Evolutionary conservation across 2,888 invertebrate genomes (phyloP), one percentile per base, ranked within the genome.

Genomic region (Microchrysa polita): DNA sequence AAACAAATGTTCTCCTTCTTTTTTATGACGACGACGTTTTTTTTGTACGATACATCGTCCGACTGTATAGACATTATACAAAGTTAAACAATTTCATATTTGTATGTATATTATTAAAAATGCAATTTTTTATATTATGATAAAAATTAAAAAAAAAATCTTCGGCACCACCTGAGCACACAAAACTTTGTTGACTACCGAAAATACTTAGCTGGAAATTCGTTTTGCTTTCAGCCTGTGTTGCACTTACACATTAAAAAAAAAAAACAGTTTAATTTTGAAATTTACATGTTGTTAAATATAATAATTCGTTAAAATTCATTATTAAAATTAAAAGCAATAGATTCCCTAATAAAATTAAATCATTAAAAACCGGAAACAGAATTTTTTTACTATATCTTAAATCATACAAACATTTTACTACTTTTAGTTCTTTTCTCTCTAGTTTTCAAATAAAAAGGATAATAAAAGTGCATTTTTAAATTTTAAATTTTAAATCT

Each of bases 1-100:
- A 5, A 65, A n/a, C n/a, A n/a, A n/a, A 44, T 65, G 65, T 65
- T 65, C 65, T 65, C n/a, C n/a, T n/a, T n/a, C n/a, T 65, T 61
- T 65, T 34, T 34, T 34, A 7, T 42, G 65, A 65, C 44, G 65
- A 65, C 44, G 48, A 65, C 44, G 65, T 65, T 65, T 44, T 65
- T 65, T 61, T 65, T 65, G 44, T 65, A 65, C 65, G 12, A 65
- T 16, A 12, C 65, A 65, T 48, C 65, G 48, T 65, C 22, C 65
- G 65, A 44, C 22, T 10, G 48, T 48, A n/a, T n/a, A 48, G 65
- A 48, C 7, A 55, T 40, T 61, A 65, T 65, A 14, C 2, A 65
- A 44, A 44, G 65, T 65, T 65, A 22, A 65, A 48, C 42, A 48
- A 34, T 48, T 65, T 22, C 65, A 44, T 48, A 48, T 65, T 65